Conservation (phyloP, 2,797 vertebrate species). For the Perdix hodgsoniae region DNA sequence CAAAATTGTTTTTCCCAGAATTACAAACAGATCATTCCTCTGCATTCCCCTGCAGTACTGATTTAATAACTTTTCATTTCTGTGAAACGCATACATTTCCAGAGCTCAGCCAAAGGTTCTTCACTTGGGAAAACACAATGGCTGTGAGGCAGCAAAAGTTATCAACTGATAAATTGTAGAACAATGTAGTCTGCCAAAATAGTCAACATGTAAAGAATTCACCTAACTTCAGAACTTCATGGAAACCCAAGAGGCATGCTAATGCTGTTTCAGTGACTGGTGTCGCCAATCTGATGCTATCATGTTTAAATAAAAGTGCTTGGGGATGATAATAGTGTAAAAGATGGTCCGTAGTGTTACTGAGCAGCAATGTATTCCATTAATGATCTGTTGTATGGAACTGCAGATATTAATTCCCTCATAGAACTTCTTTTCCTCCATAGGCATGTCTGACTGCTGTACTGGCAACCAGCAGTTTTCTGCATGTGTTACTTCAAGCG, state of each 20-base stretch:
- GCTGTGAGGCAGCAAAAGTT: constrained; percentile 70
- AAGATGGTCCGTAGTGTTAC: background rate
- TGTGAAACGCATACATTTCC: constrained; percentile 59
- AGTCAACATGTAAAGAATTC: constrained; percentile 34
- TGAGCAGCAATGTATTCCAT: background rate
- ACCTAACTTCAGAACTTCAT: constrained; percentile 34
- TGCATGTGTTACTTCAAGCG: background rate
- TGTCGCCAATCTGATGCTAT: background rate
- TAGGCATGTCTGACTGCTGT: background rate
- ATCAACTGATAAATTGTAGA: constrained; percentile 72
- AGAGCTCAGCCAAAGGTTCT: constrained; percentile 72
- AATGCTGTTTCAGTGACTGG: background rate
- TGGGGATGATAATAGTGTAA: background rate
- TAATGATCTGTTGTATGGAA: background rate
- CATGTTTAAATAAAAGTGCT: constrained; percentile 19
- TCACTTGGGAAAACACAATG: constrained; percentile 75
- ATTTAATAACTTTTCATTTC: constrained; percentile 80
- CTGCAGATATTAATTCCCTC: constrained; percentile 4
- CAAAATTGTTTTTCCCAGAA: constrained; percentile 75
- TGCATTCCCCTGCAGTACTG: constrained; percentile 72
- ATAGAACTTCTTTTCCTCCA: background rate
- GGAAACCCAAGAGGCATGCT: background rate
- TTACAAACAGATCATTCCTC: constrained; percentile 75
- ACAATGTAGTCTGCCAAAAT: constrained; percentile 66
- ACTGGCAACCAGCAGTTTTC: background rate